Evolutionary conservation across 2,888 invertebrate species (phyloP), one percentile per base, ranked within the genome.

Genomic region (Lochmaea crataegi): DNA sequence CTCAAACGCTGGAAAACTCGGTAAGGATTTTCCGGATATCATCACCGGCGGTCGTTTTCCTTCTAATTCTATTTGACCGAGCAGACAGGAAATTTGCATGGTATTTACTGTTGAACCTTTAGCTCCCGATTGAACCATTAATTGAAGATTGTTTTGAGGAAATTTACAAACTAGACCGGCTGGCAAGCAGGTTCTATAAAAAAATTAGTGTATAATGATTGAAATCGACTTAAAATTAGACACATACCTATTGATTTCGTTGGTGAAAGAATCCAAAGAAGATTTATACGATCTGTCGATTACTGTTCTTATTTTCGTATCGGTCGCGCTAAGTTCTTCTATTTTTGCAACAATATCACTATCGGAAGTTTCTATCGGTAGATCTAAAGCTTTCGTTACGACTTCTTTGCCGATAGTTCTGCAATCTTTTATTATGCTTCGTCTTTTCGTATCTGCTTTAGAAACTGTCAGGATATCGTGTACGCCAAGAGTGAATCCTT

Each of bases 21-120:
- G 99, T 41, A 99, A 88, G 0, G 94, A 92, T 82, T 95, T 92
- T 1, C 98, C 98, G 66, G 96, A 96, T 79, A 97, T 93, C 94
- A 97, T 98, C 56, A 97, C 85, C 0, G 98, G 98, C 9, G 99
- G 99, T 68, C 99, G 90, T 85, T 96, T 95, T 45, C 99, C 99
- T 89, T 99, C 99, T 86, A 99, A 90, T 85, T 99, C 99, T 82
- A 99, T 99, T 88, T 99, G 99, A 0, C 99, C 99, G 12, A 99
- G 89, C 48, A 98, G 89, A 86, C 98, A 98, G 0, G 99, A 99
- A 83, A 99, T 99, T 88, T 99, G 98, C 95, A 97, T 96, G 80
- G 96, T 95, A 85, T 99, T 99, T 0, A 98, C 99, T 69, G 95
- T 94, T 0, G 98, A 96, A n/a, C 98, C 99, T 87, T 99, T 99